Evolutionary conservation across 1,140 invertebrate species (phyloP).

Genomic region (Drosophila nannoptera): DNA sequence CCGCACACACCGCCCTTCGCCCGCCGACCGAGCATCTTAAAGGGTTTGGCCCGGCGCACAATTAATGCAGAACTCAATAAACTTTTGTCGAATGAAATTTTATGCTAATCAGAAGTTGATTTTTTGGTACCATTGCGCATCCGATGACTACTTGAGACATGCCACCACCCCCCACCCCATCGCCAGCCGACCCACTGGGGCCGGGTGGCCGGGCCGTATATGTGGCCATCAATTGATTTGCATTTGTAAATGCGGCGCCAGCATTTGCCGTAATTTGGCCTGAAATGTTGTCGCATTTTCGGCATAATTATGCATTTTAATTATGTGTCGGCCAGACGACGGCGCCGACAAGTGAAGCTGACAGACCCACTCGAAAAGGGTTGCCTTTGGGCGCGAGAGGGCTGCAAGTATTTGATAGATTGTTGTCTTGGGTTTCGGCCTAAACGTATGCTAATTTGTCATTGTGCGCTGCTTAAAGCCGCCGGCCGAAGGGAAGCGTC

Average conservation of each 20-base stretch:
- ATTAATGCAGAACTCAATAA: constrained; percentile 77
- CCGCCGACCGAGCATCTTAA: constrained; percentile 51
- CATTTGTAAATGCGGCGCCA: constrained; percentile 71
- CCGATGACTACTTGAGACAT: constrained; percentile 72
- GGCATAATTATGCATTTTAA: constrained; percentile 77
- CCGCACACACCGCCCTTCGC: not conserved
- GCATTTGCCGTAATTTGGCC: constrained; percentile 73
- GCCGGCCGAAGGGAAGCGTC: constrained; percentile 8
- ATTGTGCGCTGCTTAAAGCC: constrained; percentile 57
- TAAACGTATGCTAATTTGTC: constrained; percentile 76
- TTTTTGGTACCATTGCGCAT: constrained; percentile 64
- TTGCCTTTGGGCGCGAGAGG: constrained; percentile 40
- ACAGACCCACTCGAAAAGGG: constrained; percentile 51
- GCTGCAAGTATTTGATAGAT: constrained; percentile 22
- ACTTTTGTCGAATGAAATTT: constrained; percentile 77
- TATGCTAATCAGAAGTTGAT: constrained; percentile 76
- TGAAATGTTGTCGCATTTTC: constrained; percentile 74
- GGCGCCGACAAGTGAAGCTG: constrained; percentile 23
- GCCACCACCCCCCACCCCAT: not conserved
- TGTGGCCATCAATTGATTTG: constrained; percentile 67
- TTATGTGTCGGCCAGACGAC: constrained; percentile 55
- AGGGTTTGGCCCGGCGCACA: constrained; percentile 62
- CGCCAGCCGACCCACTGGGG: not conserved
- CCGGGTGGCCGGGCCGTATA: constrained; percentile 1
- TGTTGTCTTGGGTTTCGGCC: constrained; percentile 41